Conservation (phyloP, 2,113 vertebrate genomes). For the Fregetta grallaria region DNA sequence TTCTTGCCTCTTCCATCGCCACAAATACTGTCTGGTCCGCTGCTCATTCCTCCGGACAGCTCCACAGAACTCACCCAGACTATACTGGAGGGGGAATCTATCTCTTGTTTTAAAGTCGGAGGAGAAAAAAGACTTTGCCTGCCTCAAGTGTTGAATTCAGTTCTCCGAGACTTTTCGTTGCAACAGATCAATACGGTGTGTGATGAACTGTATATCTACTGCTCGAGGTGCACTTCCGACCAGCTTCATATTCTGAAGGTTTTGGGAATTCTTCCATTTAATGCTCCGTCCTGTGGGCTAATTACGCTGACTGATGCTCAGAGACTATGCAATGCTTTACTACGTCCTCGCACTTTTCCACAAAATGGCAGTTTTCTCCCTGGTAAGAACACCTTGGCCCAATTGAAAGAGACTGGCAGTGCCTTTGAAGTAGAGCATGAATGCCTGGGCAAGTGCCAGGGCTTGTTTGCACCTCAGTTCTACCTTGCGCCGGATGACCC, state of each 20-base stretch:
- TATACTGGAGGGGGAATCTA: slow-evolving; percentile 91
- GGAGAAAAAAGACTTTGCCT: slow-evolving; percentile 97
- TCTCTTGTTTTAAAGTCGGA: slow-evolving; percentile 96
- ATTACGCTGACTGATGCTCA: slow-evolving; percentile 97
- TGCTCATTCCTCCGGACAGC: slow-evolving; percentile 95
- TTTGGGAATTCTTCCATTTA: slow-evolving; percentile 95
- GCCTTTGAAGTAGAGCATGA: slow-evolving; percentile 97
- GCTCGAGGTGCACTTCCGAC: slow-evolving; percentile 92
- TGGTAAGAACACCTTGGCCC: slow-evolving; percentile 79
- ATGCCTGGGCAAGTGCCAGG: slow-evolving; percentile 97
- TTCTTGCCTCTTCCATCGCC: slow-evolving; percentile 89
- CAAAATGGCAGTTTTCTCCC: slow-evolving; percentile 81
- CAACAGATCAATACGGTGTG: slow-evolving; percentile 98
- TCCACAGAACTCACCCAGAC: slow-evolving; percentile 97
- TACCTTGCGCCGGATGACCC: slow-evolving; percentile 90
- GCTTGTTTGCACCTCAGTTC: slow-evolving; percentile 93
- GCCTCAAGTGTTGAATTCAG: slow-evolving; percentile 96
- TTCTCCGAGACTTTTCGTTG: slow-evolving; percentile 94
- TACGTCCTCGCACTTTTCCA: slow-evolving; percentile 86
- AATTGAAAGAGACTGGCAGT: slow-evolving; percentile 88
- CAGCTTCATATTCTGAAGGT: slow-evolving; percentile 98
- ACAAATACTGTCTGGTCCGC: slow-evolving; percentile 87
- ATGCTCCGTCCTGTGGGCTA: slow-evolving; percentile 94
- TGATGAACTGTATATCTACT: slow-evolving; percentile 96
- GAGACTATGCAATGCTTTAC: slow-evolving; percentile 91